Conservation (phyloP, 2,888 invertebrate genomes). For the Autographa pulchrina region DNA sequence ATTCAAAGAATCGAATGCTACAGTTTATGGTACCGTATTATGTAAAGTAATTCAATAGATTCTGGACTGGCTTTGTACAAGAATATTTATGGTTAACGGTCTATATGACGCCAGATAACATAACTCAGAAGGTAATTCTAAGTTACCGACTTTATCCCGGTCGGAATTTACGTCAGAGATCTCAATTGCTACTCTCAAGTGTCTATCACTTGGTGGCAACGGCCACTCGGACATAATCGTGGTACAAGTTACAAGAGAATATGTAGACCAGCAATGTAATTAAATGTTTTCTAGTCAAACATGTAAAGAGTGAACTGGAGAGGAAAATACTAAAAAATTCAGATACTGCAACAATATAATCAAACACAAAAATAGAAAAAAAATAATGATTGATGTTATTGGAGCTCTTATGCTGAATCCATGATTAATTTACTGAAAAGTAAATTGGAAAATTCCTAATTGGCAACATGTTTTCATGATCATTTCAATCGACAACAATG, state of each 20-base stretch:
- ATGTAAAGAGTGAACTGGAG: too few relatives aligned
- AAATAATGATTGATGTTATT: too few relatives aligned
- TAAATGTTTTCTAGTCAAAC: too few relatives aligned
- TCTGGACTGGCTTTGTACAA: background rate
- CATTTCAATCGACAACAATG: too few relatives aligned
- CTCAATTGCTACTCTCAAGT: slow-evolving; percentile 60
- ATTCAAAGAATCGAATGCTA: too few relatives aligned
- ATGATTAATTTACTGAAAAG: too few relatives aligned
- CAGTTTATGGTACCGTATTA: background rate
- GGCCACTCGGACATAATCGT: slow-evolving; percentile 48
- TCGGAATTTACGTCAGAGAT: slow-evolving; percentile 47
- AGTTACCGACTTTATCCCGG: slow-evolving; percentile 30
- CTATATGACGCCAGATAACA: slow-evolving; percentile 9
- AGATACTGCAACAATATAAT: too few relatives aligned
- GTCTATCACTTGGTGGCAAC: slow-evolving; percentile 64
- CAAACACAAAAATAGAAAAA: too few relatives aligned
- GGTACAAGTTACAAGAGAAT: slow-evolving; percentile 46
- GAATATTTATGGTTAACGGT: slow-evolving; percentile 12
- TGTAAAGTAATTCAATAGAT: background rate
- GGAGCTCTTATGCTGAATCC: too few relatives aligned
- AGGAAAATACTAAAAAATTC: too few relatives aligned
- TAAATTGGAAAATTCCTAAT: too few relatives aligned
- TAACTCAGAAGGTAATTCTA: slow-evolving; percentile 34
- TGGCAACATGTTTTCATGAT: too few relatives aligned
- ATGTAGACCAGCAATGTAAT: slow-evolving; percentile 1